Percentiles rank a stretch among this genome's conserved stretches.
phyloP scores from a whole-genome alignment of 2,113 vertebrate species.

The Climacteris rufus region DNA sequence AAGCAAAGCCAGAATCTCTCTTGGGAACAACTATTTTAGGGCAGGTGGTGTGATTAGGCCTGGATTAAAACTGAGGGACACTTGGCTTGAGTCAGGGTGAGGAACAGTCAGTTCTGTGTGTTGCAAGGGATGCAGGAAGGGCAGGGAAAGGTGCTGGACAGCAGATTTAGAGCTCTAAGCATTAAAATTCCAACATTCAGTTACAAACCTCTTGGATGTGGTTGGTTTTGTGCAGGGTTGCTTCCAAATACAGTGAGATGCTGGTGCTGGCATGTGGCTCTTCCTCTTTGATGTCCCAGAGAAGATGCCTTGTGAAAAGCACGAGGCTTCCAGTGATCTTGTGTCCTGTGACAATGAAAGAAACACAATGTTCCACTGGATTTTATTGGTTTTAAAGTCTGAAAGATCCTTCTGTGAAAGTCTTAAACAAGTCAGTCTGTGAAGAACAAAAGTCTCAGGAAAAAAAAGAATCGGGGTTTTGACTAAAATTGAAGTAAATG shows the following conservation, averaged over 20 bases:
- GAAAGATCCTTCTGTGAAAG: constrained; percentile 18
- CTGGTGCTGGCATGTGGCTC: constrained; percentile 40
- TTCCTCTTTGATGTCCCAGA: constrained; percentile 1
- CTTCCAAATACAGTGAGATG: neutral
- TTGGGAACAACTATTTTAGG: neutral
- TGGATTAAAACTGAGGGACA: neutral
- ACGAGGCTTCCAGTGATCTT: constrained; percentile 22
- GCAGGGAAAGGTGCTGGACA: neutral
- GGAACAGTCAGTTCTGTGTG: neutral
- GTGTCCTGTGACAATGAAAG: neutral
- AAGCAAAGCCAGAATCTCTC: neutral
- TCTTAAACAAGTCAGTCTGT: neutral
- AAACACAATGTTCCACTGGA: neutral
- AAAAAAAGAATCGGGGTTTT: neutral
- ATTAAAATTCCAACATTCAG: rapidly evolving
- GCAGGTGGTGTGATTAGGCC: neutral
- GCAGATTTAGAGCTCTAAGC: neutral
- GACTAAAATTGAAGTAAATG: neutral
- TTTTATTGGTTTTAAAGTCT: neutral
- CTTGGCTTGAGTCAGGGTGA: neutral
- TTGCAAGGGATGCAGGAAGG: neutral
- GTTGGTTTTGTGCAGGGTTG: neutral
- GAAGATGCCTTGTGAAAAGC: constrained; percentile 53
- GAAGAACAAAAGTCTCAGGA: neutral
- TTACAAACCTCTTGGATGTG: neutral